Conservation (phyloP, 2,888 invertebrate genomes). For the Leptopilina drosophilae region DNA sequence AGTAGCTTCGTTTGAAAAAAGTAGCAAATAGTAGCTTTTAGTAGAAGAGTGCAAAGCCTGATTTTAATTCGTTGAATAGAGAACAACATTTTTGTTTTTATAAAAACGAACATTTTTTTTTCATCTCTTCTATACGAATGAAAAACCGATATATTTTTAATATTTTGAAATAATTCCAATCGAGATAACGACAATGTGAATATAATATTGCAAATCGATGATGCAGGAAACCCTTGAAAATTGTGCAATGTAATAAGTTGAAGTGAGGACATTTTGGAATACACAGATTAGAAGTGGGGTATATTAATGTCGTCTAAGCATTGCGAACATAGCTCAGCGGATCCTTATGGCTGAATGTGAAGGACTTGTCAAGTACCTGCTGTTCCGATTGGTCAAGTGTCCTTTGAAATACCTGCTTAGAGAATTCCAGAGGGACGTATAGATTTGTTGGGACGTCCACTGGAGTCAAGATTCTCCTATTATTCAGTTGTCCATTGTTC, state of each 20-base stretch:
- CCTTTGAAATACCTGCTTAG: constrained; percentile 25
- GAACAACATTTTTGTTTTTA: too few relatives aligned
- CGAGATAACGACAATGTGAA: too few relatives aligned
- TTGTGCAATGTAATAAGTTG: constrained; percentile 7
- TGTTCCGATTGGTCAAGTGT: constrained; percentile 36
- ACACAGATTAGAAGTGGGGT: constrained; percentile 8
- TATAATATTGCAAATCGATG: not conserved
- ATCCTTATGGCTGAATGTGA: not conserved
- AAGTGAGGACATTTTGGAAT: constrained; percentile 8
- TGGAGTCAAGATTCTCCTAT: not conserved
- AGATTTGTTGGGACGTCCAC: constrained; percentile 7
- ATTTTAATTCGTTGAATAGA: too few relatives aligned
- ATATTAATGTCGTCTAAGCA: not conserved
- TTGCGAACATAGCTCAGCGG: constrained; percentile 1
- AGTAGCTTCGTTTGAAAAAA: too few relatives aligned
- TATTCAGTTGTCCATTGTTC: not conserved
- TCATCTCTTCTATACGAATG: too few relatives aligned
- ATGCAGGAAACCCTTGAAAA: not conserved
- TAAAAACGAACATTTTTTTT: too few relatives aligned
- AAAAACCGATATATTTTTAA: too few relatives aligned
- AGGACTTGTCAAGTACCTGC: constrained; percentile 32
- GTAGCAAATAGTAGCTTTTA: too few relatives aligned
- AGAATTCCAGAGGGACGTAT: constrained; percentile 1
- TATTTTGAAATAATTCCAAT: too few relatives aligned
- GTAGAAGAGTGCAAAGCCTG: too few relatives aligned